Evolutionary conservation across 2,888 invertebrate genomes (phyloP), one percentile per base, ranked within the genome.

Genomic region (Papilio demoleus): DNA sequence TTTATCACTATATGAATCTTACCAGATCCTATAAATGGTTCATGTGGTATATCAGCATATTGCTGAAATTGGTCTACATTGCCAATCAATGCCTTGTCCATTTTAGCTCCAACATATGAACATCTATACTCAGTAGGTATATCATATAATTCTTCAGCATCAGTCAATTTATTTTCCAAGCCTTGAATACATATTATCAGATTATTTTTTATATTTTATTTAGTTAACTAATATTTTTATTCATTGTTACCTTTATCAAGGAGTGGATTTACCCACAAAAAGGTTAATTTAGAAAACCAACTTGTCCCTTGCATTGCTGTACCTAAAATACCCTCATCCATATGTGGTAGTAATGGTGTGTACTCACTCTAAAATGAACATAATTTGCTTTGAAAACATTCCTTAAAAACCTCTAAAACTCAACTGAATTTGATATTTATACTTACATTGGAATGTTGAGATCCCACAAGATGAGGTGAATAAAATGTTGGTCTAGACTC

Each of bases 261-360:
- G 67, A 99, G 87, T 2, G 97, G 96, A 73, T 95, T 94, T 1
- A 98, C 97, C 99, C 99, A 99, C 71, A 95, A 93, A 84, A 99
- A 97, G 27, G 96, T 86, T n/a, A 98, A 89, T 80, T 94, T 95
- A 0, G 97, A 97, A 2, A 95, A 79, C 80, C 93, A 94, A 65
- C 94, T 94, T 14, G 93, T 92, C 72, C 95, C 94, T 86, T 97
- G 97, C 94, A 97, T 96, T 1, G 97, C 97, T 65, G 96, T 95
- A 0, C 97, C 97, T 73, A 97, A 87, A 75, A 96, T 94, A 70
- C 93, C 93, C 75, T 96, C 95, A 82, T 97, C 96, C 74, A 95
- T 93, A 72, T 94, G 93, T 75, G 97, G 92, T 2, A 95, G 82
- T 22, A 95, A 79, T 8, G 94, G 92, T 71, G 95, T 94, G 68